A percentile compares a stretch with the other conserved stretches of the same genome.
These are phyloP conservation scores for Lasioglossum villosulum DNA, from an alignment of 2,888 invertebrate genomes.

Conservation along the genomic window DNA sequence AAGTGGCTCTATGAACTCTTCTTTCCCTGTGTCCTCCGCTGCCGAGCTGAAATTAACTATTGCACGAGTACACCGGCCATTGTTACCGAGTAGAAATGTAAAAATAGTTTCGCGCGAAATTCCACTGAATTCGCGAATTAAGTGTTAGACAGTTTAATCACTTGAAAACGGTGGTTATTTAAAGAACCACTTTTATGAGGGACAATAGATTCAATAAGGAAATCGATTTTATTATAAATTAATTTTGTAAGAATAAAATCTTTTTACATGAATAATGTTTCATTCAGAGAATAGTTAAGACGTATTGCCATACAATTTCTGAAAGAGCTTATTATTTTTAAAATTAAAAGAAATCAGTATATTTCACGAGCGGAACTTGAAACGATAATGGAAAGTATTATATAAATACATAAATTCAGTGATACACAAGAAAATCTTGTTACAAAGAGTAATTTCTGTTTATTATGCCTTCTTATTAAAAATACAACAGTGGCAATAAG, in stretches of 20 bases:
- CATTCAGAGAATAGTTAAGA: not conserved
- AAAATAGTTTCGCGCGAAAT: not conserved
- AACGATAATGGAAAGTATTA: not conserved
- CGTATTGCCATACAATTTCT: not conserved
- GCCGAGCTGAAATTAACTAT: not conserved
- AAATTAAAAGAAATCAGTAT: not conserved
- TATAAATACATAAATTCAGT: not conserved
- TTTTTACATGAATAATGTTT: not conserved
- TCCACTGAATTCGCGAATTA: not conserved
- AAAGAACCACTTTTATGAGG: not conserved
- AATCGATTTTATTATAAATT: not conserved
- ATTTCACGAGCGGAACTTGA: not conserved
- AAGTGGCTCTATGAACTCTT: conserved; percentile 32
- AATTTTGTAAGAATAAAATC: not conserved
- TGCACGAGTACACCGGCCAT: not conserved
- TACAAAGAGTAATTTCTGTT: not conserved
- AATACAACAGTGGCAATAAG: too few species aligned
- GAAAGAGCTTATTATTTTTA: not conserved
- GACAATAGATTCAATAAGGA: not conserved
- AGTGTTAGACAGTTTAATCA: not conserved
- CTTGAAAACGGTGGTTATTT: not conserved
- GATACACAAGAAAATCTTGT: not conserved
- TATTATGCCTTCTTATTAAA: not conserved
- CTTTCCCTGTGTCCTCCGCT: conserved; percentile 2
- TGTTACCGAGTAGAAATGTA: not conserved